Conservation (phyloP, 2,888 invertebrate genomes). For the Smittia sp. region DNA sequence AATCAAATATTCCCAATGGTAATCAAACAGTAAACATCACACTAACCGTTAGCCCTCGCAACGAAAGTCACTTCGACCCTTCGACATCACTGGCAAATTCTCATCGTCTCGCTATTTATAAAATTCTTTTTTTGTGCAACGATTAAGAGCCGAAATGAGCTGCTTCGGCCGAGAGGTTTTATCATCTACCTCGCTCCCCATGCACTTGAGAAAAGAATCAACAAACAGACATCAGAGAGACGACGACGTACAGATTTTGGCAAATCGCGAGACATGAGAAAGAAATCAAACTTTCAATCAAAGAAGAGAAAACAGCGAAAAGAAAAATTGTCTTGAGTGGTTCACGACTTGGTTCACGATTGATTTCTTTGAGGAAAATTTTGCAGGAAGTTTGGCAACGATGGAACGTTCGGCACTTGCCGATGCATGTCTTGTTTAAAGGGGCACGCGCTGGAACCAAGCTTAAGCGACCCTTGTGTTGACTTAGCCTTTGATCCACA, state of each 20-base stretch:
- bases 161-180: neutral
- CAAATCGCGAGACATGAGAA: neutral
- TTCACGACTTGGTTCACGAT: neutral
- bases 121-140: neutral
- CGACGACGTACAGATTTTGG: neutral
- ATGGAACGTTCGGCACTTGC: too few species aligned
- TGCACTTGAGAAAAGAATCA: constrained; percentile 9
- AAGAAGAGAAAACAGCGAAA: neutral
- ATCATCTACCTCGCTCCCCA: neutral
- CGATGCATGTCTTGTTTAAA: too few species aligned
- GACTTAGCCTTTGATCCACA: neutral
- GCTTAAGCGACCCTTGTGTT: too few species aligned
- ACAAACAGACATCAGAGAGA: constrained; percentile 16
- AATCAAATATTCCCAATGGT: too few species aligned
- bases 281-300: constrained; percentile 4
- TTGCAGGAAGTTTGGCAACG: neutral
- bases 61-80: neutral
- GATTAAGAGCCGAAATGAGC: neutral
- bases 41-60: too few species aligned
- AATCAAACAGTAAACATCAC: too few species aligned
- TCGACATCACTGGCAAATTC: neutral
- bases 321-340: neutral
- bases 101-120: neutral
- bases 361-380: neutral
- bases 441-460: too few species aligned